These are phyloP conservation scores for Gastracanthus pulcherrimus DNA, from an alignment of 2,888 invertebrate species.

Conservation along the genomic window DNA sequence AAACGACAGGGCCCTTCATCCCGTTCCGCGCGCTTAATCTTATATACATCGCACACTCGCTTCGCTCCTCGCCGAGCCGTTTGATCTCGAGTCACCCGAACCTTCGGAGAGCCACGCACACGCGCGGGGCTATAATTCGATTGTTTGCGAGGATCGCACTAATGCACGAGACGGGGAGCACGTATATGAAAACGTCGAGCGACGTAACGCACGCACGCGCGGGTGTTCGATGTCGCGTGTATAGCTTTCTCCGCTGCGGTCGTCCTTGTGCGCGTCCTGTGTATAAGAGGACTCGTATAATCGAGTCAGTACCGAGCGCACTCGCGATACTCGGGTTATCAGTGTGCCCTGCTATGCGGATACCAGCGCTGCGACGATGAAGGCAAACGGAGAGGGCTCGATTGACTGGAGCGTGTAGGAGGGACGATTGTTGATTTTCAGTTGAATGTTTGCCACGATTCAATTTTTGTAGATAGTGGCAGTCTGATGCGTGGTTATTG, in stretches of 20 bases:
- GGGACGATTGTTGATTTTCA: too few species aligned
- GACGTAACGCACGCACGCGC: neutral
- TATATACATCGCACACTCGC: neutral
- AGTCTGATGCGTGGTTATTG: too few species aligned
- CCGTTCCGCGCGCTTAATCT: too few species aligned
- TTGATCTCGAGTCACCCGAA: neutral
- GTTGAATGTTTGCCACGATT: too few species aligned
- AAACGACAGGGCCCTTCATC: too few species aligned
- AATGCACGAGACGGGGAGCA: neutral
- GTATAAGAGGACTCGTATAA: constrained; percentile 25
- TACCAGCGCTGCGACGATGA: neutral
- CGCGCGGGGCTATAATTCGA: constrained; percentile 19
- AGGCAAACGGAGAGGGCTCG: too few species aligned
- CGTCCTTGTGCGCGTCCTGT: neutral
- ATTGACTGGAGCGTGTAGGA: too few species aligned
- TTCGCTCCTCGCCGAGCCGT: too few species aligned
- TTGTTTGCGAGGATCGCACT: neutral
- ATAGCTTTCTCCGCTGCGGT: neutral
- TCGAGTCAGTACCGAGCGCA: constrained; percentile 12
- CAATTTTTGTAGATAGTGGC: too few species aligned
- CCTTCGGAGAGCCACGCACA: neutral
- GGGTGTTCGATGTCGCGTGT: neutral
- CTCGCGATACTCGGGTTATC: constrained; percentile 3
- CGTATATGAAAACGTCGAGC: constrained; percentile 1
- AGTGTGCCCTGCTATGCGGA: neutral